phyloP scores from a whole-genome alignment of 2,888 invertebrate genomes.

The Meiosimyza platycephala region DNA sequence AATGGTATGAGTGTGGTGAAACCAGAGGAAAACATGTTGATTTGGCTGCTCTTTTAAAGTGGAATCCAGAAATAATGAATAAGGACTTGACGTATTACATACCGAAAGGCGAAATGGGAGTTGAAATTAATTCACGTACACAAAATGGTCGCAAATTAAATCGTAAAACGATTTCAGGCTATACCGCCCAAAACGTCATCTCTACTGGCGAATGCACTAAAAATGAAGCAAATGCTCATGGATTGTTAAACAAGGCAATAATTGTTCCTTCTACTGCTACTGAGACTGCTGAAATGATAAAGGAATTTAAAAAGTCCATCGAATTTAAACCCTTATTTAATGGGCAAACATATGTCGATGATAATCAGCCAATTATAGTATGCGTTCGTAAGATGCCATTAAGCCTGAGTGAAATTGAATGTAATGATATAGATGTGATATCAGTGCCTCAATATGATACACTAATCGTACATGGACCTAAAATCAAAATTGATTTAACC shows the following conservation, averaged over 20 bases:
- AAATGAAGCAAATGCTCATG: conserved; percentile 67
- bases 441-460: conserved; percentile 96
- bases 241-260: conserved; percentile 51
- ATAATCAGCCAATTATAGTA: conserved; percentile 97
- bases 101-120: conserved; percentile 56
- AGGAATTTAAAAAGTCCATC: conserved; percentile 85
- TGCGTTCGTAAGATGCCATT: conserved; percentile 97
- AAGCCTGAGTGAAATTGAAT: conserved; percentile 87
- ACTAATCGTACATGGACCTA: conserved; percentile 93
- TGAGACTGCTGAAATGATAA: conserved; percentile 71
- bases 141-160: conserved; percentile 57
- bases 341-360: conserved; percentile 80
- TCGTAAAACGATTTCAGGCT: conserved; percentile 51
- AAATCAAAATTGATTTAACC: conserved; percentile 96
- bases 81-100: conserved; percentile 64
- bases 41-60: conserved; percentile 85
- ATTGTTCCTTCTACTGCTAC: conserved; percentile 51
- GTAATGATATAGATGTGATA: conserved; percentile 96
- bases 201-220: conserved; percentile 45
- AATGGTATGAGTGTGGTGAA: conserved; percentile 99
- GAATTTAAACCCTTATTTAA: conserved; percentile 90
- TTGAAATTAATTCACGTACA: conserved; percentile 53
- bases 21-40: conserved; percentile 99
- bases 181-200: conserved; percentile 28
- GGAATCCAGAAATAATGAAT: conserved; percentile 85